phyloP scores from a whole-genome alignment of 35 echinoderm and acorn worm species.

The Ptychodera flava region DNA sequence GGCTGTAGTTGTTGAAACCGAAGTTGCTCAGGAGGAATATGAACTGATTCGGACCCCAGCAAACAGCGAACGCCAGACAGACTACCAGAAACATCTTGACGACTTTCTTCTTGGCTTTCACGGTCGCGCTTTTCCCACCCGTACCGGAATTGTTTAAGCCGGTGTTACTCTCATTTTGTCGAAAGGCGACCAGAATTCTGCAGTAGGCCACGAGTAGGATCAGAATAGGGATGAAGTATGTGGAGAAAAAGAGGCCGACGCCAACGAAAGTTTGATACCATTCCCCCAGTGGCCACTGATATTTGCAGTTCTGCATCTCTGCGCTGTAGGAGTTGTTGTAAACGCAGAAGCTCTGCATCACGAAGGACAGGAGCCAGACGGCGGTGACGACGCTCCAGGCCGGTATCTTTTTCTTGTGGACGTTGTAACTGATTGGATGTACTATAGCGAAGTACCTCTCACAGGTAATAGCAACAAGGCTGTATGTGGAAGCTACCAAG shows the following conservation, averaged over 20 bases:
- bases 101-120: conserved; percentile 72
- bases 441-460: too few relatives aligned
- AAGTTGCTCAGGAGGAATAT: conserved; percentile 80
- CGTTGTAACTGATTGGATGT: too few relatives aligned
- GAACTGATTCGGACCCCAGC: conserved; percentile 93
- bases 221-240: conserved; percentile 72
- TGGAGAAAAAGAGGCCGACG: conserved; percentile 55
- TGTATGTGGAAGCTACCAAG: too few relatives aligned
- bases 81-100: conserved; percentile 75
- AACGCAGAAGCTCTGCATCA: conserved; percentile 70
- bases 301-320: too few relatives aligned
- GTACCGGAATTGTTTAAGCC: conserved; percentile 25
- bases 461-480: too few relatives aligned
- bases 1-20: conserved; percentile 59
- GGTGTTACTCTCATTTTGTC: conserved; percentile 27
- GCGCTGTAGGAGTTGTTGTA: too few relatives aligned
- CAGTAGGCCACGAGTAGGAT: conserved; percentile 73
- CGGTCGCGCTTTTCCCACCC: conserved; percentile 42
- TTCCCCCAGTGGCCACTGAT: conserved; percentile 51
- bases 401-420: conserved; percentile 72
- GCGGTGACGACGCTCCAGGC: conserved; percentile 82
- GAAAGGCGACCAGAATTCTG: conserved; percentile 59
- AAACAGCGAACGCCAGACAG: conserved; percentile 73
- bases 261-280: conserved; percentile 68
- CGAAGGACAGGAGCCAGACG: conserved; percentile 62